Conservation (phyloP, 1,140 invertebrate genomes). For the Drosophila ogumai region DNA sequence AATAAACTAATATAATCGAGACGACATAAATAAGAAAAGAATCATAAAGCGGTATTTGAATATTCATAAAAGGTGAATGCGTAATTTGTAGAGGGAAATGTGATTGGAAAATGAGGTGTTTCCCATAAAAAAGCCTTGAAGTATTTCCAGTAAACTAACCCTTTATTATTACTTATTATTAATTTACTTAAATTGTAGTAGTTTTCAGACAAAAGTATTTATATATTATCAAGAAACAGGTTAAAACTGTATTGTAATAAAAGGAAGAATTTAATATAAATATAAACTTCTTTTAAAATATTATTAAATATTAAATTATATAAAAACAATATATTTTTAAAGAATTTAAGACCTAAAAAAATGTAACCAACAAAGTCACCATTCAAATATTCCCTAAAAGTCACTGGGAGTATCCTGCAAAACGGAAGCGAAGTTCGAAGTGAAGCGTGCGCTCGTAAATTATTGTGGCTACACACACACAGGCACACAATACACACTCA, state of each 20-base stretch:
- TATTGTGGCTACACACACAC: constrained; percentile 53
- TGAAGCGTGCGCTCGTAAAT: constrained; percentile 78
- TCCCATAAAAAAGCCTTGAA: background rate
- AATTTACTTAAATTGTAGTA: background rate
- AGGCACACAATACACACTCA: constrained; percentile 6
- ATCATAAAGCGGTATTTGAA: constrained; percentile 14
- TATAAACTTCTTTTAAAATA: background rate
- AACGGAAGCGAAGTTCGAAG: constrained; percentile 63
- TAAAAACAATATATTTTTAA: background rate
- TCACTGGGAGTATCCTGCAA: constrained; percentile 8
- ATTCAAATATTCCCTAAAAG: constrained; percentile 7
- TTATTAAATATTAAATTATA: background rate
- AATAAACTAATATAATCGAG: constrained; percentile 1
- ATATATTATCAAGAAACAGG: background rate
- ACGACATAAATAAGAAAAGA: constrained; percentile 18
- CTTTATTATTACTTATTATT: background rate
- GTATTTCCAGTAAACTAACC: background rate
- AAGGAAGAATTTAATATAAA: background rate
- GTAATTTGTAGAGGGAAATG: background rate
- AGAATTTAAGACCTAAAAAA: background rate
- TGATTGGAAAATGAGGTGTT: background rate
- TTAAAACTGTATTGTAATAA: too few species aligned
- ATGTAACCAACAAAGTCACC: background rate
- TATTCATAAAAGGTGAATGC: constrained; percentile 17
- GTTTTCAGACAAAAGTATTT: background rate